Evolutionary conservation across 1,140 invertebrate species (phyloP), one percentile per base, ranked within the genome.

Genomic region (Hesperophylax magnus): DNA sequence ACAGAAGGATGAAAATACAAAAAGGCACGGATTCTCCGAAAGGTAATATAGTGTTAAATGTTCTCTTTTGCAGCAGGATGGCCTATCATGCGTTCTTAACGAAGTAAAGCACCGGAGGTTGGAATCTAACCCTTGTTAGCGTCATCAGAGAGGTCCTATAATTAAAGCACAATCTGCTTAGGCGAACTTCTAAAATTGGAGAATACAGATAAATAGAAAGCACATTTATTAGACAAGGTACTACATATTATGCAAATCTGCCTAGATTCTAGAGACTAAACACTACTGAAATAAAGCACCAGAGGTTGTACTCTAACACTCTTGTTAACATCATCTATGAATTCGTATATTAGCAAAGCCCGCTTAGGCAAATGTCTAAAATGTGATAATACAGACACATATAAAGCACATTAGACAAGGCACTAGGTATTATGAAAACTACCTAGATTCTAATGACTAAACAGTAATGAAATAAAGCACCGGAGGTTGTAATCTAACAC

Each of bases 101-200:
- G 61, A 65, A 65, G 61, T 65, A 65, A 65, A 65, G 61, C 61
- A 31, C 61, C 20, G 61, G 61, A 22, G 61, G 61, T 31, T 65
- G 67, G 17, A 71, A 47, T 9, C 15, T 52, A 47, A n/a, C 15
- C 31, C 39, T 71, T 47, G 39, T 22, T 18, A 71, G 31, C 67
- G 67, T 52, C 39, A n/a, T 71, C 39, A 52, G 31, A 65, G 63
- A 34, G 17, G 18, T 71, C 67, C 67, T 71, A 71, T 18, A 47
- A 71, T n/a, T 71, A 65, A 24, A 65, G 61, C 61, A 65, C 7
- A 65, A 65, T 14, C 20, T 4, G 61, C 61, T 65, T 65, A 65
- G 61, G 61, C 61, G 31, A 65, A 31, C 15, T 24, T 22, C 24
- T 17, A 22, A 31, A 24, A 31, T 22, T 5, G 14, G 24, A 31